These are phyloP conservation scores for Calameuta filiformis DNA, from an alignment of 2,888 invertebrate genomes.

Conservation along the genomic window DNA sequence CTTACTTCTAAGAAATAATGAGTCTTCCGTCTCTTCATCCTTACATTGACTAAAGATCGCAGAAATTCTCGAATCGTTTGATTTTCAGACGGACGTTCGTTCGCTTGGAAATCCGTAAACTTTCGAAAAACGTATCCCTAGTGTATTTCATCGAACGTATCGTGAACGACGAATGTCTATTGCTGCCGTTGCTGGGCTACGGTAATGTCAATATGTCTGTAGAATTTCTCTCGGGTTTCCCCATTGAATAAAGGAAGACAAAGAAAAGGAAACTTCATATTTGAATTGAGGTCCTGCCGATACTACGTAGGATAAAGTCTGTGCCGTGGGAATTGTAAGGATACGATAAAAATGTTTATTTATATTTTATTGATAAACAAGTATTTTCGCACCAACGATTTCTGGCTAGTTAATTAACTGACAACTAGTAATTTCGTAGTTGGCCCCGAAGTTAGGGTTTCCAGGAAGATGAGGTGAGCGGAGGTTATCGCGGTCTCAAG, in stretches of 20 bases:
- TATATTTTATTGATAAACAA: neutral
- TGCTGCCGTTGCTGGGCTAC: neutral
- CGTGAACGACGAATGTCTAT: neutral
- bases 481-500: constrained; percentile 22
- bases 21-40: neutral
- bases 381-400: constrained; percentile 20
- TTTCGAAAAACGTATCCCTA: neutral
- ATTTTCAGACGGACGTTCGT: neutral
- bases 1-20: neutral
- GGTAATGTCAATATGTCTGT: neutral
- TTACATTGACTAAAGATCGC: neutral
- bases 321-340: neutral
- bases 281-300: neutral
- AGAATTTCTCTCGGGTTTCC: neutral
- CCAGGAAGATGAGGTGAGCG: constrained; percentile 6
- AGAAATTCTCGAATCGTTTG: neutral
- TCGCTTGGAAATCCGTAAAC: neutral
- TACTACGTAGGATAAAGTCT: neutral
- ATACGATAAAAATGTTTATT: neutral
- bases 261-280: neutral
- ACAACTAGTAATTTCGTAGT: constrained; percentile 20
- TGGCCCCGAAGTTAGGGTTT: constrained; percentile 19
- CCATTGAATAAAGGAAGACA: neutral
- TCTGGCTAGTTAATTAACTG: constrained; percentile 23
- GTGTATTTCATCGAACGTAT: neutral